A percentile compares a stretch with the other conserved stretches of the same genome.
Evolutionary conservation across 2,797 vertebrate species (phyloP).

Genomic region (Tarsius wallacei): DNA sequence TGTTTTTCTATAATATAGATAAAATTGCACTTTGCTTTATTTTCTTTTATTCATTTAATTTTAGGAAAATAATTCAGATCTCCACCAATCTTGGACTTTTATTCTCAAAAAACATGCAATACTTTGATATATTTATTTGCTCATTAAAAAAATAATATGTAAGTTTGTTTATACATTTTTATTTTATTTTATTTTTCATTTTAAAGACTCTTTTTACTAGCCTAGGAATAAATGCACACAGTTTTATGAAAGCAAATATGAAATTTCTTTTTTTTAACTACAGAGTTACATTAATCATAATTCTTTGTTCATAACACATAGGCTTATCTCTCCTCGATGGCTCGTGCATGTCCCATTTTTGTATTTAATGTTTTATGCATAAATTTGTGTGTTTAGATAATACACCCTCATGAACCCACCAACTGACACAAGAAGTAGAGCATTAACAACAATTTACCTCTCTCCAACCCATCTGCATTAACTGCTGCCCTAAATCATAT

Average conservation of each 20-base stretch:
- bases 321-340: not conserved
- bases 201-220: constrained; percentile 42
- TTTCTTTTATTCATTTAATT: not conserved
- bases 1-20: not conserved
- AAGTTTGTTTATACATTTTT: not conserved
- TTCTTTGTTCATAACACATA: not conserved
- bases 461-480: not conserved
- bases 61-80: not conserved
- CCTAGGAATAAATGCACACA: constrained; percentile 26
- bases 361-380: not conserved
- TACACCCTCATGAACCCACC: not conserved
- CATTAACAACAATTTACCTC: not conserved
- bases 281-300: not conserved
- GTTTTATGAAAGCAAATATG: not conserved
- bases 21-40: not conserved
- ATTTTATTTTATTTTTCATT: not conserved
- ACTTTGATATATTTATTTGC: not conserved
- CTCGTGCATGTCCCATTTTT: not conserved
- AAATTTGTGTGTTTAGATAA: not conserved
- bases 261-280: constrained; percentile 25
- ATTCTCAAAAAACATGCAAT: not conserved
- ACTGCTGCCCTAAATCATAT: not conserved
- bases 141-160: not conserved
- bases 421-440: not conserved
- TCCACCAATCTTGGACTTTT: not conserved